Conservation (phyloP, 2,113 vertebrate species). For the Gadus chalcogrammus region DNA sequence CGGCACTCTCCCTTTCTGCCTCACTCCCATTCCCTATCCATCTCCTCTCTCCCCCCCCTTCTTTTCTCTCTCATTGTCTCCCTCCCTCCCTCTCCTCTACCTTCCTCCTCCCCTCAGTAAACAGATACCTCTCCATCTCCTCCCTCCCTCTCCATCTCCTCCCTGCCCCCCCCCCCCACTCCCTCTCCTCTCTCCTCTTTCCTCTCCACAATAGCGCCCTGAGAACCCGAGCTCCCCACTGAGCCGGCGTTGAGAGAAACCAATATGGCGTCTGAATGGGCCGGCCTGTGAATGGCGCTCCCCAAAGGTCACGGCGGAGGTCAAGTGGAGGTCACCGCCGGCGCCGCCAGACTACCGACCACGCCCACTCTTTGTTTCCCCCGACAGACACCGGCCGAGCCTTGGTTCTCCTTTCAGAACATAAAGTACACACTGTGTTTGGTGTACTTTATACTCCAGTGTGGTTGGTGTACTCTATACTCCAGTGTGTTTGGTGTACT, state of each 20-base stretch:
- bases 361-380: no score
- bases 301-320: constrained; percentile 35
- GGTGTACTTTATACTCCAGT: no score
- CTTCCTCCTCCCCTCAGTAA: constrained; percentile 33
- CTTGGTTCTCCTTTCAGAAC: no score
- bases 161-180: constrained; percentile 23
- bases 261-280: constrained; percentile 66
- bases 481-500: no score
- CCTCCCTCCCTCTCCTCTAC: constrained; percentile 21
- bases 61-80: constrained; percentile 19
- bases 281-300: constrained; percentile 50
- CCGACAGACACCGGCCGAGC: no score
- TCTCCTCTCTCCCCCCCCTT: constrained; percentile 13
- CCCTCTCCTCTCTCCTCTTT: constrained; percentile 22
- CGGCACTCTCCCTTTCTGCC: no score
- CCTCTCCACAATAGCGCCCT: constrained; percentile 61
- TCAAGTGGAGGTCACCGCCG: constrained; percentile 42
- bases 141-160: constrained; percentile 34
- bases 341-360: constrained; percentile 49
- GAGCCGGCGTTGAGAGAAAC: constrained; percentile 68
- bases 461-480: no score
- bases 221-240: constrained; percentile 51
- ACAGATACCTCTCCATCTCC: constrained; percentile 51
- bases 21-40: constrained; percentile 3
- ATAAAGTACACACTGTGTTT: no score